These are phyloP conservation scores for Idaea aversata DNA, from an alignment of 2,888 invertebrate genomes.

Conservation along the genomic window DNA sequence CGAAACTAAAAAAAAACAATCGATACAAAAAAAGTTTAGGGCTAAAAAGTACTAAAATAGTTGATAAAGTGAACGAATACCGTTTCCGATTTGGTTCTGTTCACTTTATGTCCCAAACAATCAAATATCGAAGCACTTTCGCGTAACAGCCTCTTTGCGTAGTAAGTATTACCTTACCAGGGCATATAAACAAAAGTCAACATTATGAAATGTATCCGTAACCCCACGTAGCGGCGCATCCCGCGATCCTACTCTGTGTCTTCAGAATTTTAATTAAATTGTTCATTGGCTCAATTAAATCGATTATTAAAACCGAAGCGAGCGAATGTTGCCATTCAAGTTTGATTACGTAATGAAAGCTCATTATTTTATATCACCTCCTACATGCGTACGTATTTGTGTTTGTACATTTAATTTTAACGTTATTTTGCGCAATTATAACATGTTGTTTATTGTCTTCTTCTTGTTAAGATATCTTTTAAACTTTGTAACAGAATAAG, in stretches of 20 bases:
- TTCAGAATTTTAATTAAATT: constrained; percentile 77
- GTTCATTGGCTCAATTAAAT: constrained; percentile 76
- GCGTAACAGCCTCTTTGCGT: not conserved
- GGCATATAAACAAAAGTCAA: constrained; percentile 27
- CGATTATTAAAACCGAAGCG: constrained; percentile 58
- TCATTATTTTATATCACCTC: not conserved
- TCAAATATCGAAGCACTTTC: not conserved
- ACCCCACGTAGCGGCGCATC: constrained; percentile 45
- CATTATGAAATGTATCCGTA: constrained; percentile 23
- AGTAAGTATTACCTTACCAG: not conserved
- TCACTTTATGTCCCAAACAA: too few relatives aligned
- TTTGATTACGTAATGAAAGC: constrained; percentile 7
- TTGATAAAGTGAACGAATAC: too few relatives aligned
- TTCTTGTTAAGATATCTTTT: too few relatives aligned
- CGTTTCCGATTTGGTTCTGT: too few relatives aligned
- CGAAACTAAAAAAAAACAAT: too few relatives aligned
- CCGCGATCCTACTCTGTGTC: constrained; percentile 52
- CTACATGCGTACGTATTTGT: constrained; percentile 1
- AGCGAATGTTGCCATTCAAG: constrained; percentile 11
- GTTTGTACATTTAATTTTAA: not conserved
- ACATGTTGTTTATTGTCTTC: too few relatives aligned
- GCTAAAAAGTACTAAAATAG: too few relatives aligned
- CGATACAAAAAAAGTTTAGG: too few relatives aligned
- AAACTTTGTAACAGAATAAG: too few relatives aligned
- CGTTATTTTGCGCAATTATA: too few relatives aligned